Percentiles rank a stretch among this genome's conserved stretches.
Conservation (phyloP, 2,888 invertebrate species). For the Nowickia ferox region DNA sequence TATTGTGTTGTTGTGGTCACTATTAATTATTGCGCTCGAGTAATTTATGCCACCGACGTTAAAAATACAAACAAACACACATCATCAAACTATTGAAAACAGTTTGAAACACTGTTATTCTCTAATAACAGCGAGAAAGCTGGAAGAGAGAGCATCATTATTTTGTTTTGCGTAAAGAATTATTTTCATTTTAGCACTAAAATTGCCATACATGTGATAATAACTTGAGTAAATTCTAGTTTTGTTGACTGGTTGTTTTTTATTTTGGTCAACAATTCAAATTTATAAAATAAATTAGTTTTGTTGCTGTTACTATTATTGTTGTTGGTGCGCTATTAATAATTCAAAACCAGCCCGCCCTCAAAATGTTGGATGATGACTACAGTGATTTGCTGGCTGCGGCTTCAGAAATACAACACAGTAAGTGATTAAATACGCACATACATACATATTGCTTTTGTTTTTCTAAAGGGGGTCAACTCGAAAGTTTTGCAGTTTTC, state of each 20-base stretch:
- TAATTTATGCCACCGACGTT: constrained; percentile 11
- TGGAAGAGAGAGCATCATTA: no score
- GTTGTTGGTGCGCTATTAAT: constrained; percentile 30
- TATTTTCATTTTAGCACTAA: neutral
- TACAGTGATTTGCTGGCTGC: constrained; percentile 82
- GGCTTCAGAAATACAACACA: constrained; percentile 82
- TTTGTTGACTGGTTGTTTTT: constrained; percentile 47
- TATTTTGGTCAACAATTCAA: neutral
- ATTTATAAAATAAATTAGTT: constrained; percentile 3
- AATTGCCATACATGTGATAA: constrained; percentile 39
- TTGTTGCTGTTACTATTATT: constrained; percentile 35
- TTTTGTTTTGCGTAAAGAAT: no score
- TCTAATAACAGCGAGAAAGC: no score
- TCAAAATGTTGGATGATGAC: constrained; percentile 81
- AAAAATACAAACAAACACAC: neutral
- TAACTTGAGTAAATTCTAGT: constrained; percentile 39
- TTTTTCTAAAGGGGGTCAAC: no score
- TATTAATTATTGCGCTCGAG: neutral
- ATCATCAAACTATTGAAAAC: no score
- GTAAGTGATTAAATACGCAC: constrained; percentile 74
- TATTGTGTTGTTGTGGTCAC: constrained; percentile 24
- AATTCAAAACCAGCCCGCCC: constrained; percentile 25
- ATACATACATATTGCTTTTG: no score
- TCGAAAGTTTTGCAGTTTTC: no score
- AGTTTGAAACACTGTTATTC: no score